Percentiles rank a stretch among this genome's conserved stretches.
phyloP scores from a whole-genome alignment of 1,140 invertebrate genomes.

The Polyergus mexicanus region DNA sequence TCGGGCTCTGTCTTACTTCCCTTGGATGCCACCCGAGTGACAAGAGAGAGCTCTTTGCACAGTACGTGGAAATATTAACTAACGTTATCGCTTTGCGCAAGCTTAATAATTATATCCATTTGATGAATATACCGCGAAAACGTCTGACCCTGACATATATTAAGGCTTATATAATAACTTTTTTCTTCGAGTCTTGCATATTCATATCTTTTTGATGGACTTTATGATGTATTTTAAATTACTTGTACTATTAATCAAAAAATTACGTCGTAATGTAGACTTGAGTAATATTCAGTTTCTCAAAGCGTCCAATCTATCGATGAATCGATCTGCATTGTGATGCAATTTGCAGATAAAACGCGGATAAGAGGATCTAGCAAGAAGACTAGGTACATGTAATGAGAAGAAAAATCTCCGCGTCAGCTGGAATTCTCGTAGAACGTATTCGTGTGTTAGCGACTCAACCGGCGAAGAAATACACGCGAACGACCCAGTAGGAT shows the following conservation, averaged over 20 bases:
- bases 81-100: conserved; percentile 26
- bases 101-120: conserved; percentile 35
- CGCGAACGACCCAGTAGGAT: conserved; percentile 37
- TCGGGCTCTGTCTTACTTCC: conserved; percentile 35
- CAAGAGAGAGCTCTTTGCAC: conserved; percentile 28
- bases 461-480: neutral
- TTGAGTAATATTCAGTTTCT: neutral
- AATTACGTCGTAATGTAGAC: neutral
- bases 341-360: conserved; percentile 71
- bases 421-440: conserved; percentile 52
- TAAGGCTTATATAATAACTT: neutral
- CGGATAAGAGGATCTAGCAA: conserved; percentile 51
- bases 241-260: neutral
- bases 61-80: conserved; percentile 51
- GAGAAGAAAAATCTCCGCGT: conserved; percentile 38
- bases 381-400: conserved; percentile 38
- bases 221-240: neutral
- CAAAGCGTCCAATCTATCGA: neutral
- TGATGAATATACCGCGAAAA: neutral
- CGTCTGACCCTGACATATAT: conserved; percentile 6
- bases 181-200: neutral
- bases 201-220: no score
- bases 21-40: conserved; percentile 27
- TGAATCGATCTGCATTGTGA: conserved; percentile 11
- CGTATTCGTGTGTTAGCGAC: neutral